Evolutionary conservation across 2,888 invertebrate genomes (phyloP), one percentile per base, ranked within the genome.

Genomic region (Piscicola geometra): DNA sequence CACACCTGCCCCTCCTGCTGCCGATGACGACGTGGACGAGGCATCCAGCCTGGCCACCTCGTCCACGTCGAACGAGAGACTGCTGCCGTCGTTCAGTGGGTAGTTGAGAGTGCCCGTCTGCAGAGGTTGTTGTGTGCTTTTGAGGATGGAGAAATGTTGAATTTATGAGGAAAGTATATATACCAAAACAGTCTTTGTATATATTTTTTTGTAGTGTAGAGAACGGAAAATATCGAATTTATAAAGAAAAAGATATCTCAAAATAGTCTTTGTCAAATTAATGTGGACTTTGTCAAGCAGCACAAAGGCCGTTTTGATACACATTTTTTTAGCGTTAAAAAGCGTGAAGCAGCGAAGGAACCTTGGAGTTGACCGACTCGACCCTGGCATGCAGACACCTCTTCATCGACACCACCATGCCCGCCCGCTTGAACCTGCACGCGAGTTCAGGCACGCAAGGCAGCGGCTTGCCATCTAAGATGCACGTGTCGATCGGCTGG

Each of bases 341-440:
- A n/a, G n/a, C n/a, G n/a, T n/a, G n/a, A n/a, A n/a, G n/a, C n/a
- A n/a, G n/a, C n/a, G n/a, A 5, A 56, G 25, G 1, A 30, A 73
- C 73, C 73, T 73, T 30, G 52, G 56, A 52, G 32, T 32, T 64
- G 56, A 73, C 35, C 60, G 73, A 64, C 18, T 73, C 64, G 9
- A 73, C 73, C 33, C 73, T 73, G 64, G 73, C 60, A 21, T 60
- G 52, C 5, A 73, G 64, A 25, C 73, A 73, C 36, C 73, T 73
- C 64, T 73, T 73, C 73, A 73, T 64, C n/a, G 64, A 64, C 25
- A 73, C 73, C n/a, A 73, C 64, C 73, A 73, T 73, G n/a, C 73
- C 73, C 1, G 73, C 73, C 64, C 32, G 33, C 25, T 60, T 52
- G 36, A 73, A 73, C 35, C 30, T 73, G 32, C 21, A 21, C 0